Evolutionary conservation across 2,797 vertebrate genomes (phyloP).

Genomic region (Lacerta bilineata): DNA sequence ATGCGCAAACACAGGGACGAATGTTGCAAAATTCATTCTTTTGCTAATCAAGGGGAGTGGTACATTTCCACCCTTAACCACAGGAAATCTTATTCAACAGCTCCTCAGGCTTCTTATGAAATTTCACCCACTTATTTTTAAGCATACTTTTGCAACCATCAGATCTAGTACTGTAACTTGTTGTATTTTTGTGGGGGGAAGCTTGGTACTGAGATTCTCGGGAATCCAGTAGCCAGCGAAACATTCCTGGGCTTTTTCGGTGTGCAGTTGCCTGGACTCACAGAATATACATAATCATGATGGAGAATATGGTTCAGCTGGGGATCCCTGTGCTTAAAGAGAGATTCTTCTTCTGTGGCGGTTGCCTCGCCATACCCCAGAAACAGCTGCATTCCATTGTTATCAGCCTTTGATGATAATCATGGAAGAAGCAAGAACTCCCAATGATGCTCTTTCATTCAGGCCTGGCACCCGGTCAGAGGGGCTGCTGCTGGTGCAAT

Average conservation of each 20-base stretch:
- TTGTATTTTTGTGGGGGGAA: too few relatives aligned
- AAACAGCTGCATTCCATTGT: not conserved
- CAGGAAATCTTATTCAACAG: constrained; percentile 48
- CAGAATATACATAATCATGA: not conserved
- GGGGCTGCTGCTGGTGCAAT: not conserved
- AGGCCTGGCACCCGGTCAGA: not conserved
- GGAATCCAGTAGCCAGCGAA: too few relatives aligned
- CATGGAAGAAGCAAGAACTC: not conserved
- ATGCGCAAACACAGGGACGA: not conserved
- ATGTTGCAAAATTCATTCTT: constrained; percentile 27
- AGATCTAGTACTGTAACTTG: not conserved
- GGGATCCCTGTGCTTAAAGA: not conserved
- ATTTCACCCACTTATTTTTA: constrained; percentile 25
- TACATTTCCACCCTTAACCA: constrained; percentile 29
- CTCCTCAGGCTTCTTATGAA: constrained; percentile 26
- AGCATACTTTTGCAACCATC: not conserved
- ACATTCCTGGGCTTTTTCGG: not conserved
- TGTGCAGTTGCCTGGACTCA: not conserved
- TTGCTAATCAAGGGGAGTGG: constrained; percentile 28
- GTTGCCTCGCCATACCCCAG: not conserved
- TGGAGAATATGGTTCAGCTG: not conserved
- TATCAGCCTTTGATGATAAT: not conserved
- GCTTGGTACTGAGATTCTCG: not conserved
- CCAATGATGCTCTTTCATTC: not conserved
- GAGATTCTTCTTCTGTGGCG: not conserved